Evolutionary conservation across 2,888 invertebrate species (phyloP), one percentile per base, ranked within the genome.

Genomic region (Lymantria monacha): DNA sequence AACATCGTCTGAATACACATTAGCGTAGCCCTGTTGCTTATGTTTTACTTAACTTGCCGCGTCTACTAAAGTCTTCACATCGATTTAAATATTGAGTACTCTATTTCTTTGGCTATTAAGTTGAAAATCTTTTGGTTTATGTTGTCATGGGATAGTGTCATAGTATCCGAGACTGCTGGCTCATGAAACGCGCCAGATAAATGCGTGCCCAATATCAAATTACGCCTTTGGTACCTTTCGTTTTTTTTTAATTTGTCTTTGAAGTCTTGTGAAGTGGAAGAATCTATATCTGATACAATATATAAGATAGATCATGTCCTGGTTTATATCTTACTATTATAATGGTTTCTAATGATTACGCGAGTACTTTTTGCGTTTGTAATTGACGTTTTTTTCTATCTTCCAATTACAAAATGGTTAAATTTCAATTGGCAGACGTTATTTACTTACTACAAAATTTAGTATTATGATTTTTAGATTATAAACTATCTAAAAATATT

Each of bases 141-240:
- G 1, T 11, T 48, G 61, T 56, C 58, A 70, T 75, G 74, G 76
- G 79, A 79, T 79, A 79, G 75, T 85, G 87, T 85, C 83, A 89
- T 82, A 79, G 79, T 80, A 88, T 85, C 82, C 85, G 76, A 76
- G 60, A 67, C 81, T 49, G 77, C 73, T 83, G 81, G 84, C 63
- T 82, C 78, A 83, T 84, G 80, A 86, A 85, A 85, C 80, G 83
- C 79, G 82, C 81, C 84, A 82, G 85, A 86, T 85, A 85, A 84
- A 85, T 84, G 85, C 83, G 78, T 82, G 77, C 72, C 69, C 75
- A 74, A 81, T 88, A 88, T 90, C 83, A 74, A 72, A 83, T 90
- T 87, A 80, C 88, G 67, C 72, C 73, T 75, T n/a, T 66, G 67
- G 68, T 69, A 22, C 22, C 22, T 22, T 63, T 60, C 53, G 52